phyloP scores from a whole-genome alignment of 2,888 invertebrate species.

The Ormyrus pomaceus region DNA sequence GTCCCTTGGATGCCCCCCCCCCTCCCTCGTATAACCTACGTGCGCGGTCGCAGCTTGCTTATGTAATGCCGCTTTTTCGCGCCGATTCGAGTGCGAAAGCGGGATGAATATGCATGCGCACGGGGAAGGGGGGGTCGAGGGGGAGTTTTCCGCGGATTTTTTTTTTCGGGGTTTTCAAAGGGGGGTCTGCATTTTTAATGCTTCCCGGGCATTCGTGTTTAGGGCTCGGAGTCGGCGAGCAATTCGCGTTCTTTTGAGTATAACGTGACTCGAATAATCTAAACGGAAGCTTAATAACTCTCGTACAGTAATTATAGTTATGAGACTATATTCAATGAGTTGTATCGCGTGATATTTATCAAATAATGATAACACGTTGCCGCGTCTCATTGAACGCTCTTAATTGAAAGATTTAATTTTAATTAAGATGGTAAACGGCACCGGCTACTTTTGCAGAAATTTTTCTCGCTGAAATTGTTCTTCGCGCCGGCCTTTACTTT shows the following conservation, averaged over 20 bases:
- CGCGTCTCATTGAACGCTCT: too few relatives aligned
- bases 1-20: not conserved
- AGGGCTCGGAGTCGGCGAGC: too few relatives aligned
- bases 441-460: not conserved
- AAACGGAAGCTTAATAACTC: too few relatives aligned
- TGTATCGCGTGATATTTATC: too few relatives aligned
- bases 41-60: not conserved
- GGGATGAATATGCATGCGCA: constrained; percentile 31
- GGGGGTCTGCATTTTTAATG: not conserved
- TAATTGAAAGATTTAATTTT: too few relatives aligned
- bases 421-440: too few relatives aligned
- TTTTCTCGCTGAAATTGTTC: not conserved
- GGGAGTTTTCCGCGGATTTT: not conserved
- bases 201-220: too few relatives aligned
- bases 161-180: not conserved
- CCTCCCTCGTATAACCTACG: not conserved
- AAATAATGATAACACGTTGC: too few relatives aligned
- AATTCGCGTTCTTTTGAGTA: too few relatives aligned
- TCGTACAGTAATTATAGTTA: too few relatives aligned
- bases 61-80: not conserved
- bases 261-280: too few relatives aligned
- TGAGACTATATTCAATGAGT: too few relatives aligned
- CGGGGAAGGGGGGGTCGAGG: not conserved
- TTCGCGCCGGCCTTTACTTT: not conserved
- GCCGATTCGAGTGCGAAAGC: not conserved